Evolutionary conservation across 2,113 vertebrate species (phyloP), one percentile per base, ranked within the genome.

Genomic region (Brevimyrus niger): DNA sequence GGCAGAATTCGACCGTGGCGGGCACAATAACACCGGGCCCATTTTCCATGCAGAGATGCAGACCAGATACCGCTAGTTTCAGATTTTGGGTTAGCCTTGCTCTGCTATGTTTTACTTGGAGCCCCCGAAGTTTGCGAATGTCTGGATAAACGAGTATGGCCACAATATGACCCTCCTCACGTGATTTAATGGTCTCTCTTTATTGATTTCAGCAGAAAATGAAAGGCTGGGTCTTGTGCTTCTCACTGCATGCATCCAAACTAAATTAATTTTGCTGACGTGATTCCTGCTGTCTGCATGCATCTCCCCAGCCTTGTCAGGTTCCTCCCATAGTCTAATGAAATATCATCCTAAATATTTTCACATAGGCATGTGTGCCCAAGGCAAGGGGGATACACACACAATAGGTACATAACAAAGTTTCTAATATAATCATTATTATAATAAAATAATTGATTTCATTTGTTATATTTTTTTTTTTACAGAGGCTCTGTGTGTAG

Each of bases 381-480:
- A 65, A 69, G 61, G 61, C n/a, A 13, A 69, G 27, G 61, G 10
- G n/a, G 2, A n/a, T 13, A 11, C 27, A 65, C 61, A 65, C 27
- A 31, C 61, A 69, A 27, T 13, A 31, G n/a, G 10, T 69, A 31
- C 27, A 31, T 65, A 65, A 27, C 0, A 1, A 69, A 69, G n/a
- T 69, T 69, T 69, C 1, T 31, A 4, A 69, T 31, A 11, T 27
- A 69, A 69, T 31, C 4, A 27, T 31, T 13, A 69, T 65, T 65
- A 1, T 65, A n/a, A 31, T 65, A 65, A 65, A 65, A 27, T 27
- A 65, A 27, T 65, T 65, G 61, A 0, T 9, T 65, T 27, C n/a
- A 4, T 1, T n/a, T 0, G 0, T 69, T 4, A 31, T 31, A 31
- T 13, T 0, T 11, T 31, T 0, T 11, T 31, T 31, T 69, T 69